Percentiles rank a stretch among this genome's conserved stretches.
Conservation (phyloP, 2,113 vertebrate species). For the Colistium nudipinnis region DNA sequence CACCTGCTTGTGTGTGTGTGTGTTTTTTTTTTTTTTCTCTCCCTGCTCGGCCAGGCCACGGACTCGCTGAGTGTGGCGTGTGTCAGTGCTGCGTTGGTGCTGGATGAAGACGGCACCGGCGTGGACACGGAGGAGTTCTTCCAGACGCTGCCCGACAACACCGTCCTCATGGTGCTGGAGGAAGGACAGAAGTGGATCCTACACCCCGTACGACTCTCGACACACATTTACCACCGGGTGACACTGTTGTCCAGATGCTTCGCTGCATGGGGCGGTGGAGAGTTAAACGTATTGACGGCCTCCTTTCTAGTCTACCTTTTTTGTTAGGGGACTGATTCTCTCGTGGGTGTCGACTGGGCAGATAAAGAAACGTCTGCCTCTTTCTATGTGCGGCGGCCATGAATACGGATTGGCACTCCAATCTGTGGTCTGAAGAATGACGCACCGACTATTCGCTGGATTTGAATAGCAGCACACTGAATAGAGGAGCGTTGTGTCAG, state of each 20-base stretch:
- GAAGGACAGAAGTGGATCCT: conserved; percentile 88
- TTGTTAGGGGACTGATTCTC: conserved; percentile 9
- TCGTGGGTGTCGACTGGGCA: background rate
- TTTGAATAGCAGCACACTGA: conserved; percentile 18
- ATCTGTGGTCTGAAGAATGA: conserved; percentile 2
- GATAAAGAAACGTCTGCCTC: background rate
- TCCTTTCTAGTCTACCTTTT: background rate
- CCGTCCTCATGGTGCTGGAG: conserved; percentile 87
- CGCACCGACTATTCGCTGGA: background rate
- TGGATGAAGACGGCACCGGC: conserved; percentile 92
- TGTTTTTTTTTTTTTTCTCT: background rate
- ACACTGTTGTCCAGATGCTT: conserved; percentile 14
- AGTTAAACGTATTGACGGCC: background rate
- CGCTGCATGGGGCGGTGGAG: background rate
- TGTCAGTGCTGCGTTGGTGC: conserved; percentile 78
- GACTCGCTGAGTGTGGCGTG: conserved; percentile 71
- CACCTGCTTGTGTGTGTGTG: background rate
- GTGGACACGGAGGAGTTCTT: conserved; percentile 94
- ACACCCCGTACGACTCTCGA: conserved; percentile 59
- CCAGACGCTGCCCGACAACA: conserved; percentile 83
- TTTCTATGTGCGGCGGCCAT: background rate
- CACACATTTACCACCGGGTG: conserved; percentile 48
- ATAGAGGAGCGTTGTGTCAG: conserved; percentile 6
- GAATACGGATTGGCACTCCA: conserved; percentile 7
- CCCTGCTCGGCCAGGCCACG: conserved; percentile 73